A percentile compares a stretch with the other conserved stretches of the same genome.
Conservation (phyloP, 2,888 invertebrate genomes). For the Meganola albula region DNA sequence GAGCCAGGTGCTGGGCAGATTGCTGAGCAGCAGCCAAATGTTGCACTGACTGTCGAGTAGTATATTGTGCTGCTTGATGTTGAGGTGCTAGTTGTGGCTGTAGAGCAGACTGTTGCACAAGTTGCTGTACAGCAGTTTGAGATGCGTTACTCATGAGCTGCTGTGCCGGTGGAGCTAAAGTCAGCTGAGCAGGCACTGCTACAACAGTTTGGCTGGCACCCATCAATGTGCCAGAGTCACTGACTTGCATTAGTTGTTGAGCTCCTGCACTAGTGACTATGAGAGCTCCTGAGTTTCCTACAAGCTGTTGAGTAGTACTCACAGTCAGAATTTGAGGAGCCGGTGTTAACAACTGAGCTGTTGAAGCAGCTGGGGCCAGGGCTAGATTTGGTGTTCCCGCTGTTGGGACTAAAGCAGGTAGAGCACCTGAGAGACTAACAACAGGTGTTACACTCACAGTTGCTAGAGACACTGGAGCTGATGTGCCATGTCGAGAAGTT, state of each 20-base stretch:
- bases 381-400: constrained; percentile 59
- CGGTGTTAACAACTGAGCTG: constrained; percentile 65
- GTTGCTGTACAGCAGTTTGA: constrained; percentile 63
- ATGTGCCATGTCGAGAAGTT: constrained; percentile 66
- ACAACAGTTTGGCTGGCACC: constrained; percentile 70
- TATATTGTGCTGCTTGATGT: constrained; percentile 60
- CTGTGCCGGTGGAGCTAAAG: constrained; percentile 57
- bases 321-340: constrained; percentile 69
- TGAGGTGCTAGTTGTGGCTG: constrained; percentile 59
- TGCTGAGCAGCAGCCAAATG: constrained; percentile 55
- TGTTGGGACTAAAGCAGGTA: constrained; percentile 63
- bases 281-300: constrained; percentile 67
- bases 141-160: constrained; percentile 62
- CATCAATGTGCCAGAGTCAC: constrained; percentile 71
- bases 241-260: constrained; percentile 72
- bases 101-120: constrained; percentile 62
- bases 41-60: constrained; percentile 59
- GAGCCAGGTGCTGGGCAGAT: constrained; percentile 44
- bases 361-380: constrained; percentile 63
- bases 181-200: constrained; percentile 68
- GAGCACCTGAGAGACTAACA: constrained; percentile 63
- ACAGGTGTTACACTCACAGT: constrained; percentile 72
- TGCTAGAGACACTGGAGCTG: constrained; percentile 67
- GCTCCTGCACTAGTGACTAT: constrained; percentile 73
- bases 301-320: constrained; percentile 68